A percentile compares a stretch with the other conserved stretches of the same genome.
Evolutionary conservation across 2,888 invertebrate genomes (phyloP).

Genomic region (Polydrusus cervinus): DNA sequence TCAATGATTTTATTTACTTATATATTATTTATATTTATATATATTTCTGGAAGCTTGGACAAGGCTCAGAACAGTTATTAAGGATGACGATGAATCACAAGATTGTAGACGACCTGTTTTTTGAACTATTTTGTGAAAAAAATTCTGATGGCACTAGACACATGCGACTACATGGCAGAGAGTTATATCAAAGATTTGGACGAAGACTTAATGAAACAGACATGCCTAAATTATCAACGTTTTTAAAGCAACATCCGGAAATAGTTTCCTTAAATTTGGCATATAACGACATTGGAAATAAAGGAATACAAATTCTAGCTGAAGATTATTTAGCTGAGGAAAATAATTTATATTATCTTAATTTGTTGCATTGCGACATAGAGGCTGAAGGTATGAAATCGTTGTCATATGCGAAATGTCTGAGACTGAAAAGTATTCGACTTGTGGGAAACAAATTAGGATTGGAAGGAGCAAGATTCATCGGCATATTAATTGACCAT

Average conservation of each 20-base stretch:
- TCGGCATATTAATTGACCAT: slow-evolving; percentile 72
- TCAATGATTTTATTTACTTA: not conserved
- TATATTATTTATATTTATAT: not conserved
- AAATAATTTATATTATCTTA: slow-evolving; percentile 73
- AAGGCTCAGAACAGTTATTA: no score
- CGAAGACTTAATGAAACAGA: slow-evolving; percentile 72
- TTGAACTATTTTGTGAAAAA: slow-evolving; percentile 70
- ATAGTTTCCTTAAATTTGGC: slow-evolving; percentile 74
- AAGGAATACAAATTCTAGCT: slow-evolving; percentile 71
- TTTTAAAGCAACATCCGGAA: slow-evolving; percentile 71
- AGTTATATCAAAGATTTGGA: slow-evolving; percentile 71
- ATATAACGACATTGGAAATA: slow-evolving; percentile 75
- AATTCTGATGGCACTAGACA: slow-evolving; percentile 74
- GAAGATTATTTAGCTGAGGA: slow-evolving; percentile 70
- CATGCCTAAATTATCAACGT: slow-evolving; percentile 72
- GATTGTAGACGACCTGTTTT: slow-evolving; percentile 60
- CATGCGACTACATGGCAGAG: slow-evolving; percentile 74
- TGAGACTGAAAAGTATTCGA: slow-evolving; percentile 73
- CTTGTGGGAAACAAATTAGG: slow-evolving; percentile 77
- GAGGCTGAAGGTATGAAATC: slow-evolving; percentile 68
- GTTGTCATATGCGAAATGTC: slow-evolving; percentile 56
- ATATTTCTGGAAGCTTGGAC: not conserved
- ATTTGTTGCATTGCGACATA: slow-evolving; percentile 76
- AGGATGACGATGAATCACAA: not conserved
- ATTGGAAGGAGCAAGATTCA: slow-evolving; percentile 72